These are phyloP conservation scores for Percopsis omiscomaycus DNA, from an alignment of 2,797 vertebrate genomes.

Conservation along the genomic window DNA sequence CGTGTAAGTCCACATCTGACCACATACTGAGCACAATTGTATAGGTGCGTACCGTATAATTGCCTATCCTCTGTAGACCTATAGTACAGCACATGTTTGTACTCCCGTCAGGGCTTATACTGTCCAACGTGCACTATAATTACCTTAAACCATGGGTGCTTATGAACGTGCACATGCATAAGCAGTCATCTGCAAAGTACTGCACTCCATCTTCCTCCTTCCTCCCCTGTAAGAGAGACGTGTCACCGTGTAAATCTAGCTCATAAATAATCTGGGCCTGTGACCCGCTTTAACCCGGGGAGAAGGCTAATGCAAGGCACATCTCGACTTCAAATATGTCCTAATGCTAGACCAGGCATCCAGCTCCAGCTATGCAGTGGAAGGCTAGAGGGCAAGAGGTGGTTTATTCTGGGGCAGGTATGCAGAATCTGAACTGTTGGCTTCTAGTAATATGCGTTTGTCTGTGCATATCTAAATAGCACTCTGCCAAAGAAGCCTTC, in stretches of 20 bases:
- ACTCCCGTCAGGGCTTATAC: constrained; percentile 8
- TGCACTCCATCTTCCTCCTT: constrained; percentile 6
- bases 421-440: constrained; percentile 16
- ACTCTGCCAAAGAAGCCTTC: neutral
- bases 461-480: neutral
- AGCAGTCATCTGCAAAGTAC: constrained; percentile 8
- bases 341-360: constrained; percentile 63
- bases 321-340: constrained; percentile 52
- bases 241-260: constrained; percentile 20
- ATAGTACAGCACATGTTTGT: constrained; percentile 4
- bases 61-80: constrained; percentile 2
- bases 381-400: constrained; percentile 30
- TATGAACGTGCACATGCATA: constrained; percentile 15
- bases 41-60: neutral
- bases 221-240: constrained; percentile 12
- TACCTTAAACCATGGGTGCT: constrained; percentile 21
- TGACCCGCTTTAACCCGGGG: constrained; percentile 41
- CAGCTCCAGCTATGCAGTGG: constrained; percentile 23
- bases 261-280: constrained; percentile 54
- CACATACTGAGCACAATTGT: neutral
- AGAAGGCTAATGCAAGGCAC: constrained; percentile 20
- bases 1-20: no score
- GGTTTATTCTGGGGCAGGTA: constrained; percentile 64
- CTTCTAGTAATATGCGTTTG: neutral
- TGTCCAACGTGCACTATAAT: constrained; percentile 13